Conservation (phyloP, 2,888 invertebrate species). For the Eupithecia exiguata region DNA sequence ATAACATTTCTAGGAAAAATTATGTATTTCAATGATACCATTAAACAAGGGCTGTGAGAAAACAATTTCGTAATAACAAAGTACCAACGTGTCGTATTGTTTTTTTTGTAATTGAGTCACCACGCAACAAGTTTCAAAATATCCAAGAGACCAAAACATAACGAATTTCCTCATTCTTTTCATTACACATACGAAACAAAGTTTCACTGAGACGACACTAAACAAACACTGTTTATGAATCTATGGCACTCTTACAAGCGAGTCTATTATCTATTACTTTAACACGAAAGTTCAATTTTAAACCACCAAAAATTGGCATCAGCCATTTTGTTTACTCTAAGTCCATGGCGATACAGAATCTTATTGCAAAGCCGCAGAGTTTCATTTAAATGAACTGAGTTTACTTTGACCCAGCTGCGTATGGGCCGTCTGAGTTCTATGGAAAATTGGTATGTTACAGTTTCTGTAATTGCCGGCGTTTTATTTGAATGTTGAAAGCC, state of each 20-base stretch:
- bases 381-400: constrained; percentile 3
- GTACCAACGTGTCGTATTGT: constrained; percentile 53
- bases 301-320: not conserved
- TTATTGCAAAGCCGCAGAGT: not conserved
- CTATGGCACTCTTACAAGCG: not conserved
- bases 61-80: constrained; percentile 54
- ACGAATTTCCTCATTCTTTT: constrained; percentile 62
- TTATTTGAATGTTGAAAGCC: constrained; percentile 33
- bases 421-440: constrained; percentile 31
- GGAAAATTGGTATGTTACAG: constrained; percentile 41
- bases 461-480: constrained; percentile 33
- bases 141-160: constrained; percentile 59
- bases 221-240: not conserved
- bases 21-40: constrained; percentile 22
- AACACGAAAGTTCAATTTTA: not conserved
- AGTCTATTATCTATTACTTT: not conserved
- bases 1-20: not conserved
- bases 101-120: constrained; percentile 59
- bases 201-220: constrained; percentile 3
- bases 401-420: constrained; percentile 14
- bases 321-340: not conserved
- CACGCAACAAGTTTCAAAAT: constrained; percentile 59
- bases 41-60: constrained; percentile 50
- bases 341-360: constrained; percentile 1
- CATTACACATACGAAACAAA: constrained; percentile 10